These are phyloP conservation scores for Caenorhabditis becei DNA, from an alignment of 2,888 invertebrate species.

Conservation along the genomic window DNA sequence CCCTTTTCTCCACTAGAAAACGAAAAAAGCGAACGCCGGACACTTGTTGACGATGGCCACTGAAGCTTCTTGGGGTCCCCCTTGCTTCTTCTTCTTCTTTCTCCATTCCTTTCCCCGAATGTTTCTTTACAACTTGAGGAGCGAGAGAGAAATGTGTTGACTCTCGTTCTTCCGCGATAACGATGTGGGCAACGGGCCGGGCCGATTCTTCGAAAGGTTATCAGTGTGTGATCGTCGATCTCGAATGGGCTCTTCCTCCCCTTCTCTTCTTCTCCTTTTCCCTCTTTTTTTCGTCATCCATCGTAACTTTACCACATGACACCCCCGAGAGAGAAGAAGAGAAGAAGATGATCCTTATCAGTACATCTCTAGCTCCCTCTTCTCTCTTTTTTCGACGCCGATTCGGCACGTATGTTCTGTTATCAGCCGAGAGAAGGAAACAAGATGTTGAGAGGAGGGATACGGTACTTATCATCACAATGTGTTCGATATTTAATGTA, in stretches of 20 bases:
- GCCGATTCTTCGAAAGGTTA: conserved; percentile 55
- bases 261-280: conserved; percentile 7
- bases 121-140: too few species aligned
- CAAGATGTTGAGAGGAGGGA: conserved; percentile 36
- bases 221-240: conserved; percentile 48
- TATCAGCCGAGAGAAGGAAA: conserved; percentile 10
- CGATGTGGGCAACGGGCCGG: conserved; percentile 20
- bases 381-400: conserved; percentile 9
- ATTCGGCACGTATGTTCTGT: conserved; percentile 5
- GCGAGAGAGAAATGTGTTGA: background rate
- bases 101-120: background rate
- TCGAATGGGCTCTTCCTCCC: conserved; percentile 26
- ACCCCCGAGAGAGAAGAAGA: conserved; percentile 1
- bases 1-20: too few species aligned
- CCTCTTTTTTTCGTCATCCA: conserved; percentile 27
- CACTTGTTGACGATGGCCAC: too few species aligned
- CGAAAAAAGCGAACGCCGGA: too few species aligned
- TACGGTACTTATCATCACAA: conserved; percentile 54
- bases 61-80: too few species aligned
- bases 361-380: conserved; percentile 24
- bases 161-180: conserved; percentile 36
- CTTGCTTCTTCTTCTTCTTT: background rate
- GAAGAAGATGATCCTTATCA: conserved; percentile 47
- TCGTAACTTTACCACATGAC: conserved; percentile 51
- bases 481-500: conserved; percentile 43